Percentiles rank a stretch among this genome's conserved stretches.
These are phyloP conservation scores for Drosophila eugracilis DNA, from an alignment of 1,140 invertebrate species.

Conservation along the genomic window DNA sequence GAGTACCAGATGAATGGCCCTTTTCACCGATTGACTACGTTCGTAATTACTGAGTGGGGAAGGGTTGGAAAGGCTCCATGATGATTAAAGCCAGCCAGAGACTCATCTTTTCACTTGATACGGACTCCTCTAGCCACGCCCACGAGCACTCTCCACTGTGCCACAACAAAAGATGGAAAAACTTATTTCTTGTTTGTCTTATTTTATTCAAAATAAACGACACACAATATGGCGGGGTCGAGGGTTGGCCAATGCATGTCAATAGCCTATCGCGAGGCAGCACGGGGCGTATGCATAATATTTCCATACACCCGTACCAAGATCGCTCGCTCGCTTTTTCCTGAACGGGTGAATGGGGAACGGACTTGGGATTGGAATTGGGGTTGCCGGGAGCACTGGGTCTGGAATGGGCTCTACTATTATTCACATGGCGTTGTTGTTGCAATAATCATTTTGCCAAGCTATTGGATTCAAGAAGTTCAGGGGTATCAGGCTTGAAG, in stretches of 20 bases:
- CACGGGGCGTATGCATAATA: constrained; percentile 56
- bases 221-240: neutral
- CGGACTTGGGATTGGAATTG: no score
- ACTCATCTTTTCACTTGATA: neutral
- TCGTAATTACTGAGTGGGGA: neutral
- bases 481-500: neutral
- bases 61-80: neutral
- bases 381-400: neutral
- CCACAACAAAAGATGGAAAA: constrained; percentile 4
- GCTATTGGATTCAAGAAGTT: neutral
- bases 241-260: constrained; percentile 28
- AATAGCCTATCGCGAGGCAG: constrained; percentile 35
- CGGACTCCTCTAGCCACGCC: neutral
- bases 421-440: constrained; percentile 21
- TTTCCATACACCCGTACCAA: constrained; percentile 38
- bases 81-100: neutral
- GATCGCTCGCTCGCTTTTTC: neutral
- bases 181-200: constrained; percentile 1
- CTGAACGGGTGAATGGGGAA: neutral
- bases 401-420: neutral
- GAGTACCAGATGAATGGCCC: neutral
- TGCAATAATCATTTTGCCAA: constrained; percentile 31
- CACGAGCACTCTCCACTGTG: neutral
- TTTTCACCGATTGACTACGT: neutral
- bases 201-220: constrained; percentile 26